Conservation (phyloP, 2,113 vertebrate species). For the Grantiella picta region DNA sequence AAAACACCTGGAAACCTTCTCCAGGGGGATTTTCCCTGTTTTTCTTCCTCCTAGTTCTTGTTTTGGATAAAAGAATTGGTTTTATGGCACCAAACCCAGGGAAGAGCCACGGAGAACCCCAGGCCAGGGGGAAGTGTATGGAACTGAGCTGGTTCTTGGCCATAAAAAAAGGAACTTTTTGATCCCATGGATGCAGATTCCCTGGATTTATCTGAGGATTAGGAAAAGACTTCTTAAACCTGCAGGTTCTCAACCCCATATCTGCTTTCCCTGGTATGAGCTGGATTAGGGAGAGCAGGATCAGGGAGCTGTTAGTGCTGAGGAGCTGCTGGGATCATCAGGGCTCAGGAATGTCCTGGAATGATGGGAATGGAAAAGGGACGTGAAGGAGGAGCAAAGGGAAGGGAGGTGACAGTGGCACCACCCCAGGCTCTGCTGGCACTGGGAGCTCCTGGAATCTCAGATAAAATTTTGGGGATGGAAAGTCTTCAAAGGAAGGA, state of each 20-base stretch:
- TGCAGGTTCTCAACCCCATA: neutral
- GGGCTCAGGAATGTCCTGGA: neutral
- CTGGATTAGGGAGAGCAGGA: neutral
- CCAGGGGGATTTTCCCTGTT: fast-evolving
- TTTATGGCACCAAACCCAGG: neutral
- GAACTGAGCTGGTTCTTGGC: neutral
- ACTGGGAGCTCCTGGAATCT: neutral
- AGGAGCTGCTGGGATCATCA: neutral
- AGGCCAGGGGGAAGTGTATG: neutral
- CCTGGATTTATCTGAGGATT: neutral
- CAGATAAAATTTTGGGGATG: neutral
- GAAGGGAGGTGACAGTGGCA: neutral
- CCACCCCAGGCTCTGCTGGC: neutral
- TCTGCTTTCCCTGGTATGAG: neutral
- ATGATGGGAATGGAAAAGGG: neutral
- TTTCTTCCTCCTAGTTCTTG: neutral
- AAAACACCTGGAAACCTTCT: neutral
- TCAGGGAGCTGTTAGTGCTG: neutral
- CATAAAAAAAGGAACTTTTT: neutral
- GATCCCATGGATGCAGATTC: neutral
- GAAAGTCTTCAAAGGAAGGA: neutral
- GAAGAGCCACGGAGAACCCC: fast-evolving
- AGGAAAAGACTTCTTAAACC: neutral
- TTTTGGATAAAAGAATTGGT: neutral
- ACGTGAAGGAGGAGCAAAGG: neutral